A percentile compares a stretch with the other conserved stretches of the same genome.
Evolutionary conservation across 2,113 vertebrate species (phyloP).

Genomic region (Zingel zingel): DNA sequence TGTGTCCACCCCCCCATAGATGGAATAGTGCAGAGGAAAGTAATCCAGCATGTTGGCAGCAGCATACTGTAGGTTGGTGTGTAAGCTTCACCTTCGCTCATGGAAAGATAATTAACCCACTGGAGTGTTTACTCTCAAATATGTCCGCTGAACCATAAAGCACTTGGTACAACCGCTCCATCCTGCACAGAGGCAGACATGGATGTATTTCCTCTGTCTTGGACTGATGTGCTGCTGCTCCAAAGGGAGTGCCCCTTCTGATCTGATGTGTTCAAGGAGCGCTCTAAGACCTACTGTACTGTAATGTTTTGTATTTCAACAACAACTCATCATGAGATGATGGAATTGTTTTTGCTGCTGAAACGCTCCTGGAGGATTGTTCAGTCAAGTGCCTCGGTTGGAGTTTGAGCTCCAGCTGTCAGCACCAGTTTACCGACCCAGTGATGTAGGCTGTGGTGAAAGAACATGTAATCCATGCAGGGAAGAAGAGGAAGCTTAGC

Average conservation of each 20-base stretch:
- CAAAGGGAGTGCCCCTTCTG: slow-evolving; percentile 37
- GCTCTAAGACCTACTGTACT: slow-evolving; percentile 10
- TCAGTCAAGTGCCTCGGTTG: slow-evolving; percentile 42
- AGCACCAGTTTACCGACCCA: slow-evolving; percentile 49
- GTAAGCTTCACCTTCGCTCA: slow-evolving; percentile 63
- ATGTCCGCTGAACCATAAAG: slow-evolving; percentile 59
- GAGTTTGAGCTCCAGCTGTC: slow-evolving; percentile 61
- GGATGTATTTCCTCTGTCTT: slow-evolving; percentile 40
- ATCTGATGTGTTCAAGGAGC: slow-evolving; percentile 31
- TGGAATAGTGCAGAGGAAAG: slow-evolving; percentile 19
- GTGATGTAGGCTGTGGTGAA: slow-evolving; percentile 7
- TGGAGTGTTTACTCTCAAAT: slow-evolving; percentile 66
- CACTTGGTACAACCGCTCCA: slow-evolving; percentile 21
- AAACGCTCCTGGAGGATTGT: slow-evolving; percentile 44
- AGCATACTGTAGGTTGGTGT: background rate
- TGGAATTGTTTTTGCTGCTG: slow-evolving; percentile 38
- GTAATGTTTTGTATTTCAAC: slow-evolving; percentile 37
- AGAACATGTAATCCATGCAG: slow-evolving; percentile 10
- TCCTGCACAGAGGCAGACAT: slow-evolving; percentile 3
- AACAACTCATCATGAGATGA: slow-evolving; percentile 26
- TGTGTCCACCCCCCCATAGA: background rate
- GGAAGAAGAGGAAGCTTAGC: background rate
- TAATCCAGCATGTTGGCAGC: slow-evolving; percentile 25
- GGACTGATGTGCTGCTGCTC: slow-evolving; percentile 26
- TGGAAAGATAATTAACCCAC: slow-evolving; percentile 65